These are phyloP conservation scores for Misgurnus mizolepis DNA, from an alignment of 2,113 vertebrate genomes.

Conservation along the genomic window DNA sequence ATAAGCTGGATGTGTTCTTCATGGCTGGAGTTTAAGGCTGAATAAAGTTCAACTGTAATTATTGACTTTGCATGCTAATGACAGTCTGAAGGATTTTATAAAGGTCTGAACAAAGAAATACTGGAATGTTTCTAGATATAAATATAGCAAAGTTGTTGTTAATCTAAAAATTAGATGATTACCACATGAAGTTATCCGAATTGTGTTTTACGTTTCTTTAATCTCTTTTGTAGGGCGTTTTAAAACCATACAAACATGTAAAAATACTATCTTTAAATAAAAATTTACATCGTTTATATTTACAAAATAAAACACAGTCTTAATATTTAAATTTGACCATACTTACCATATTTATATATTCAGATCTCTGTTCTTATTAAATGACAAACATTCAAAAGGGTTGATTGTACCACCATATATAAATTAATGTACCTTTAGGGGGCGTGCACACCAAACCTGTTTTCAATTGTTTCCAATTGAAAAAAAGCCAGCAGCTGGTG, in stretches of 20 bases:
- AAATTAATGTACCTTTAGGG: not conserved
- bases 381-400: not conserved
- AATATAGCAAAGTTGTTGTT: not conserved
- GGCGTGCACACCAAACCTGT: too few relatives aligned
- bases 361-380: not conserved
- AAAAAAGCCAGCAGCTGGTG: too few relatives aligned
- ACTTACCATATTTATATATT: not conserved
- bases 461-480: too few relatives aligned
- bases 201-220: not conserved
- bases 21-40: too few relatives aligned
- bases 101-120: not conserved
- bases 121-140: not conserved
- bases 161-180: not conserved
- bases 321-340: not conserved
- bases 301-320: conserved; percentile 9
- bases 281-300: conserved; percentile 29
- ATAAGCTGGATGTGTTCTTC: too few relatives aligned
- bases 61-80: too few relatives aligned
- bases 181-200: not conserved
- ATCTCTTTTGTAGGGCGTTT: conserved; percentile 24
- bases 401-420: not conserved
- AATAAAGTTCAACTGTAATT: too few relatives aligned
- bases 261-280: conserved; percentile 61
- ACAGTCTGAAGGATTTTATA: not conserved
- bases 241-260: conserved; percentile 67